A percentile compares a stretch with the other conserved stretches of the same genome.
Evolutionary conservation across 2,797 vertebrate genomes (phyloP).

Genomic region (Spheniscus humboldti): DNA sequence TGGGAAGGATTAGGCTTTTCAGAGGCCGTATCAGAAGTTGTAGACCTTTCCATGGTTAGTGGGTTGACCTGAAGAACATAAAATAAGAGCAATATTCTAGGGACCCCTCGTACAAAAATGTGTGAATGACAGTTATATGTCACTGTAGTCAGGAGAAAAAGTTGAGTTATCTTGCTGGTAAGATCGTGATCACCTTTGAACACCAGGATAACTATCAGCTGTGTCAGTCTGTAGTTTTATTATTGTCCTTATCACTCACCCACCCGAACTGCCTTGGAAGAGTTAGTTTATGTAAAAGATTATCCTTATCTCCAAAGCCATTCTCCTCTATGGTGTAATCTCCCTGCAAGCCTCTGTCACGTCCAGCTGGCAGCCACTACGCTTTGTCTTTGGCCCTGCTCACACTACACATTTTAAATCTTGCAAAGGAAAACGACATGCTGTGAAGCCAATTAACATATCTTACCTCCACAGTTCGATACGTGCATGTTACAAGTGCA

Average conservation of each 20-base stretch:
- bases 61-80: conserved; percentile 60
- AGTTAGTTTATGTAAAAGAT: conserved; percentile 66
- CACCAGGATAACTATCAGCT: conserved; percentile 20
- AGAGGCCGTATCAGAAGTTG: conserved; percentile 46
- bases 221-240: conserved; percentile 1
- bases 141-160: background rate
- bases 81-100: conserved; percentile 39
- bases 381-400: conserved; percentile 58
- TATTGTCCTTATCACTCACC: conserved; percentile 41
- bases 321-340: conserved; percentile 62
- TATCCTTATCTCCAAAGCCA: conserved; percentile 68
- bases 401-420: conserved; percentile 38
- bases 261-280: conserved; percentile 49
- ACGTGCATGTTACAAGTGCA: background rate
- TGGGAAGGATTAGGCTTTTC: conserved; percentile 70
- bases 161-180: background rate
- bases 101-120: background rate
- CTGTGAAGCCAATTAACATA: conserved; percentile 51
- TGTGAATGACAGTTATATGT: background rate
- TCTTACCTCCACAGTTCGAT: conserved; percentile 23
- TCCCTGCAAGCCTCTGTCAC: conserved; percentile 54
- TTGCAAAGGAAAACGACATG: conserved; percentile 28
- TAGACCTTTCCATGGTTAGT: conserved; percentile 70
- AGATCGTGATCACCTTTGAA: conserved; percentile 41
- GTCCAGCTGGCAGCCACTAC: conserved; percentile 57